Evolutionary conservation across 2,797 vertebrate species (phyloP), one percentile per base, ranked within the genome.

Genomic region (Mastacembelus armatus): DNA sequence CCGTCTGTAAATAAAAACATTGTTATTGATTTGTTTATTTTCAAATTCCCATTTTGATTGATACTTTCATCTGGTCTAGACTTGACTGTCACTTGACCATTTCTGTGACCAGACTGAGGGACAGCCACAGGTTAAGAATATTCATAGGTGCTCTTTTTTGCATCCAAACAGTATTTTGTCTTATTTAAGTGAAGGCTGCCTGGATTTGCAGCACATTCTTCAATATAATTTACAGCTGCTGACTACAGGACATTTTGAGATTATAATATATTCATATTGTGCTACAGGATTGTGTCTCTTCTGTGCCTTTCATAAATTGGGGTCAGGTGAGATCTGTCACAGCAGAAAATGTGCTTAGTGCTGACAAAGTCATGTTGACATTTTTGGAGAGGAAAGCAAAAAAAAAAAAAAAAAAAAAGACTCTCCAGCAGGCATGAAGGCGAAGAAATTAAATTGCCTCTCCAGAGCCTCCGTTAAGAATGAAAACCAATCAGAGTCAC

Each of bases 251-350:
- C 83, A 79, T 61, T 74, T 73, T 7, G 2, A 59, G 61, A 45
- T 59, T 76, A 83, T 91, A 86, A 91, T 84, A 84, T 81, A 89
- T 90, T 89, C 83, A 88, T 74, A 81, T 74, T 70, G 81, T 70
- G 79, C 60, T 36, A 40, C 36, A 42, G 68, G 59, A 83, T 84
- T 51, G 80, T 52, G 66, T 85, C 83, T 85, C 81, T 70, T 70
- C 77, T 38, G 52, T 59, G 79, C 76, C 83, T 81, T 77, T 81
- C 67, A 75, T 89, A 92, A 91, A 93, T 92, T 93, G 92, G 83
- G 90, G 91, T 92, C 90, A 92, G 80, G 85, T 91, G 86, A 85
- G 87, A 86, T 89, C 87, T 87, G 89, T 88, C 87, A 83, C 83
- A 74, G 82, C 75, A 81, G 77, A 83, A 79, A 82, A 84, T 87